A percentile compares a stretch with the other conserved stretches of the same genome.
Conservation (phyloP, 1,140 invertebrate species). For the Achatina immaculata region DNA sequence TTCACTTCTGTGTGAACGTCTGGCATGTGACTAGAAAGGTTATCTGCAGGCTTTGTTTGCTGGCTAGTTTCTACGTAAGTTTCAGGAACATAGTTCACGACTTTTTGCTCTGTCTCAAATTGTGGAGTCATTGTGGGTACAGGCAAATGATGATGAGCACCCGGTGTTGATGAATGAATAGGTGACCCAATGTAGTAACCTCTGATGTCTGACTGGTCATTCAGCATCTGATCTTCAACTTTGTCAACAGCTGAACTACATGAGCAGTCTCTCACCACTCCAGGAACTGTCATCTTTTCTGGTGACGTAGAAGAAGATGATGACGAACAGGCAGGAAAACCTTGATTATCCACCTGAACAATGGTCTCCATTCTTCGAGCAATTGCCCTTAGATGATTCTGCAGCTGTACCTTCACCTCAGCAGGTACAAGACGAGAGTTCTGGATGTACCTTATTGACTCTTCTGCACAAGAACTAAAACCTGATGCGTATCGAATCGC, state of each 20-base stretch:
- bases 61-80: neutral
- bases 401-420: constrained; percentile 33
- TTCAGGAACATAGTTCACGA: neutral
- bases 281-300: neutral
- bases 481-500: constrained; percentile 35
- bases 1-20: neutral
- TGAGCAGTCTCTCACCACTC: neutral
- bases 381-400: constrained; percentile 31
- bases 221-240: neutral
- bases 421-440: constrained; percentile 33
- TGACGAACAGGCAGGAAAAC: neutral
- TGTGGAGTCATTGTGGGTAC: neutral
- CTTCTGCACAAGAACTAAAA: constrained; percentile 35
- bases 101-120: neutral
- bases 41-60: neutral
- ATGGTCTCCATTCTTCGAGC: constrained; percentile 20
- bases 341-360: constrained; percentile 1
- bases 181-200: constrained; percentile 15
- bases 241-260: neutral
- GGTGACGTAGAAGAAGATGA: neutral
- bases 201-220: neutral
- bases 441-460: constrained; percentile 38
- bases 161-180: constrained; percentile 21
- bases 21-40: neutral
- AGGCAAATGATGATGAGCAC: neutral